phyloP scores from a whole-genome alignment of 2,113 vertebrate genomes.

The Donacobius atricapilla region DNA sequence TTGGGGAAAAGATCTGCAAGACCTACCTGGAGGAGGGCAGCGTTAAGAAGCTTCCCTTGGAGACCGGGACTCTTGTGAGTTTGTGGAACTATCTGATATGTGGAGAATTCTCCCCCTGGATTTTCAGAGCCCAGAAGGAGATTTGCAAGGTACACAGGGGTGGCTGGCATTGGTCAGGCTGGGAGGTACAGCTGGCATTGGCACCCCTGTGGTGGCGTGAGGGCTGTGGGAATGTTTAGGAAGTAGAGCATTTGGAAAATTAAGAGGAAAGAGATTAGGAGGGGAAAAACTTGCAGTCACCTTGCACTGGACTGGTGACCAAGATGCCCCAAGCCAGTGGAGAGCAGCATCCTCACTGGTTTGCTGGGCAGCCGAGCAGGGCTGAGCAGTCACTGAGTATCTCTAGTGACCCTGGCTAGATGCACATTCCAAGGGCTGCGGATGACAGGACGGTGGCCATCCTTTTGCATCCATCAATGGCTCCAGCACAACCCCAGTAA shows the following conservation, averaged over 20 bases:
- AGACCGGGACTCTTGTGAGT: slow-evolving; percentile 28
- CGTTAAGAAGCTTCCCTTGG: slow-evolving; percentile 23
- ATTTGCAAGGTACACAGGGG: slow-evolving; percentile 65
- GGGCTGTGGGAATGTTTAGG: not conserved
- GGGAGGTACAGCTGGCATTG: not conserved
- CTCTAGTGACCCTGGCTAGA: not conserved
- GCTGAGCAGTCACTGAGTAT: not conserved
- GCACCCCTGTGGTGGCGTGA: not conserved
- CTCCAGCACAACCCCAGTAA: not conserved
- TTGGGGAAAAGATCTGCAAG: slow-evolving; percentile 56
- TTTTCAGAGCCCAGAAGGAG: slow-evolving; percentile 70
- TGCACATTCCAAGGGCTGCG: not conserved
- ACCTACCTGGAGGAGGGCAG: slow-evolving; percentile 53
- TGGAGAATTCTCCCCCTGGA: slow-evolving; percentile 69
- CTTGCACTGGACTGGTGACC: not conserved
- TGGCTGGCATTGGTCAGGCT: not conserved
- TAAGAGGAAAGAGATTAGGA: not conserved
- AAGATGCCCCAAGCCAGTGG: not conserved
- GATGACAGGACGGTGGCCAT: not conserved
- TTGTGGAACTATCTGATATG: slow-evolving; percentile 51
- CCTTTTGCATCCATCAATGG: not conserved
- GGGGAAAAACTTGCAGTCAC: not conserved
- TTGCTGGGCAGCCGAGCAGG: not conserved
- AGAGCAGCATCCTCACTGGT: not conserved
- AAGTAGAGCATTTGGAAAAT: not conserved